These are phyloP conservation scores for Lepidocolaptes lacrymiger DNA, from an alignment of 2,797 vertebrate genomes.

Conservation along the genomic window DNA sequence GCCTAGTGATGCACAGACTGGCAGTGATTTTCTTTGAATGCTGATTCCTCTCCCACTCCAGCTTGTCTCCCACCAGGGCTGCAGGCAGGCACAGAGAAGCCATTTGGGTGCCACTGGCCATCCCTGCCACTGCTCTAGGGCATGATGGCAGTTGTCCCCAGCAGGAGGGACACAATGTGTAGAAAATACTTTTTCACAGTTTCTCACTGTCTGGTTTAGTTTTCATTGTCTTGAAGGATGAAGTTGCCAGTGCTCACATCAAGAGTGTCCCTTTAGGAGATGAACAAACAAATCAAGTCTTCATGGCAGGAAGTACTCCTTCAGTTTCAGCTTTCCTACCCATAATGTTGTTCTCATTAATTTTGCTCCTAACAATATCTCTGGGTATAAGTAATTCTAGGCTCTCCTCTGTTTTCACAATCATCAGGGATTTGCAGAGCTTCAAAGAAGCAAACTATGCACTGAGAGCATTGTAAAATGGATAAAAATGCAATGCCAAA, in stretches of 20 bases:
- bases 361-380: neutral
- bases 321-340: neutral
- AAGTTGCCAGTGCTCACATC: neutral
- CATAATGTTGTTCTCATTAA: neutral
- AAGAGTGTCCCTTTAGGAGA: neutral
- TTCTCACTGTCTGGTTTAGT: neutral
- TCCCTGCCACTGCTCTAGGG: neutral
- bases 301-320: neutral
- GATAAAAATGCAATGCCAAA: neutral
- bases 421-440: neutral
- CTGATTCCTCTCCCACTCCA: neutral
- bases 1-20: neutral
- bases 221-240: neutral
- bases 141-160: fast-evolving
- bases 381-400: neutral
- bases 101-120: fast-evolving
- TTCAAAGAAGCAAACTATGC: neutral
- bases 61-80: neutral
- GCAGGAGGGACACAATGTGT: neutral
- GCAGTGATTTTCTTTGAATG: neutral
- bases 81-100: neutral
- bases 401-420: neutral
- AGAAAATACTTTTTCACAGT: neutral
- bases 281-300: neutral
- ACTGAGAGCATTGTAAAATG: neutral